These are phyloP conservation scores for Drosophila subsilvestris DNA, from an alignment of 2,888 invertebrate genomes.

Conservation along the genomic window DNA sequence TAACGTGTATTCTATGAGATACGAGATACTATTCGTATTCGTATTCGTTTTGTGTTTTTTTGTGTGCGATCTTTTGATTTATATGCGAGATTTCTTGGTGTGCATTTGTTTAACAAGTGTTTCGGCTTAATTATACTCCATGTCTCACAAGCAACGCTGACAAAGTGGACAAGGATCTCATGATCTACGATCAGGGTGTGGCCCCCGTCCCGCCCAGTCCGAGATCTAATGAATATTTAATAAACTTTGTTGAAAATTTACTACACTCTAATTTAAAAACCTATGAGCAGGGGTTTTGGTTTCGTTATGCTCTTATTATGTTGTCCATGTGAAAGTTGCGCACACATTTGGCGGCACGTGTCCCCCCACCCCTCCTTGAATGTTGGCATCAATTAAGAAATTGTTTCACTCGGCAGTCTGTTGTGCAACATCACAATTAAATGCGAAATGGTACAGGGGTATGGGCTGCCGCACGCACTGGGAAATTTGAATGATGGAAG, in stretches of 20 bases:
- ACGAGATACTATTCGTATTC: conserved; percentile 33
- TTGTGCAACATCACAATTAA: conserved; percentile 59
- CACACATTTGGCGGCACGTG: conserved; percentile 66
- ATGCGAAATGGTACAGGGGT: conserved; percentile 28
- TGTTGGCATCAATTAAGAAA: conserved; percentile 63
- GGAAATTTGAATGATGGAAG: conserved; percentile 75
- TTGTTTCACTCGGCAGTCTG: conserved; percentile 38
- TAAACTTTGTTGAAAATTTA: neutral
- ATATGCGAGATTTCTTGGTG: conserved; percentile 36
- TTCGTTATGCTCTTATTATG: conserved; percentile 14
- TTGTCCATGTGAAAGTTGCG: conserved; percentile 59
- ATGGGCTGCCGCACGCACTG: conserved; percentile 34
- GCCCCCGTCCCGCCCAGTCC: neutral
- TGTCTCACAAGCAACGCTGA: conserved; percentile 67
- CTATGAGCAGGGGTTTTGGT: neutral
- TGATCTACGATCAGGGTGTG: conserved; percentile 37
- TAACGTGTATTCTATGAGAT: conserved; percentile 79
- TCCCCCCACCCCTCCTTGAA: conserved; percentile 33
- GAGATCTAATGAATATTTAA: conserved; percentile 57
- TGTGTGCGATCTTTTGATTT: conserved; percentile 48
- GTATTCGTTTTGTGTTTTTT: conserved; percentile 15
- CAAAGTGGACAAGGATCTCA: conserved; percentile 76
- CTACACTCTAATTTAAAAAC: too few species aligned
- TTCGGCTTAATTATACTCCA: conserved; percentile 71
- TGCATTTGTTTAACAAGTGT: conserved; percentile 74